Percentiles rank a stretch among this genome's conserved stretches.
Evolutionary conservation across 2,797 vertebrate species (phyloP).

Genomic region (Cyclura pinguis): DNA sequence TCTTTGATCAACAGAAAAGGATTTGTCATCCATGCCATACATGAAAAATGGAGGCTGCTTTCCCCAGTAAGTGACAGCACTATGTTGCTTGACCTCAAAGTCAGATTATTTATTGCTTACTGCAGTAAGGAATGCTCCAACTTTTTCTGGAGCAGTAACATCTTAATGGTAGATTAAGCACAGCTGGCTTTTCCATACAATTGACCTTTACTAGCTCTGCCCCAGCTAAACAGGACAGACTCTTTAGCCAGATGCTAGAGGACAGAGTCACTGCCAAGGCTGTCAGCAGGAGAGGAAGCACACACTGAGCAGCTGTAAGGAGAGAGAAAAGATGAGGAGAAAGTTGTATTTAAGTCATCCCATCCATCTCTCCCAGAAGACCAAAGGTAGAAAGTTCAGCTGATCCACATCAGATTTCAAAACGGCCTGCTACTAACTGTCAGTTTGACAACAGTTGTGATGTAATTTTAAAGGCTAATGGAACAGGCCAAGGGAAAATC

Average conservation of each 20-base stretch:
- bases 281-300: slow-evolving; percentile 65
- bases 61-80: not conserved
- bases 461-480: slow-evolving; percentile 43
- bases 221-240: slow-evolving; percentile 53
- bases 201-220: slow-evolving; percentile 32
- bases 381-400: slow-evolving; percentile 53
- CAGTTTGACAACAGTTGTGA: slow-evolving; percentile 63
- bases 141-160: slow-evolving; percentile 27
- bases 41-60: slow-evolving; percentile 5
- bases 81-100: slow-evolving; percentile 24
- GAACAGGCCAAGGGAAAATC: slow-evolving; percentile 39
- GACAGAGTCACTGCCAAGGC: slow-evolving; percentile 58
- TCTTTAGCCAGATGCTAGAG: slow-evolving; percentile 38
- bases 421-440: slow-evolving; percentile 60
- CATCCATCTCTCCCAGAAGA: slow-evolving; percentile 34
- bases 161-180: slow-evolving; percentile 35
- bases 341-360: slow-evolving; percentile 24
- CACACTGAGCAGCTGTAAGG: slow-evolving; percentile 2
- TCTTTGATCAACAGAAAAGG: not conserved
- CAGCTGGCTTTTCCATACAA: slow-evolving; percentile 62
- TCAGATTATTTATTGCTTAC: not conserved
- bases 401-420: slow-evolving; percentile 38
- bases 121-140: not conserved
- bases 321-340: slow-evolving; percentile 29
- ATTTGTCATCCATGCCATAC: slow-evolving; percentile 33